phyloP scores from a whole-genome alignment of 2,888 invertebrate species.

The Rotaria magnacalcarata region DNA sequence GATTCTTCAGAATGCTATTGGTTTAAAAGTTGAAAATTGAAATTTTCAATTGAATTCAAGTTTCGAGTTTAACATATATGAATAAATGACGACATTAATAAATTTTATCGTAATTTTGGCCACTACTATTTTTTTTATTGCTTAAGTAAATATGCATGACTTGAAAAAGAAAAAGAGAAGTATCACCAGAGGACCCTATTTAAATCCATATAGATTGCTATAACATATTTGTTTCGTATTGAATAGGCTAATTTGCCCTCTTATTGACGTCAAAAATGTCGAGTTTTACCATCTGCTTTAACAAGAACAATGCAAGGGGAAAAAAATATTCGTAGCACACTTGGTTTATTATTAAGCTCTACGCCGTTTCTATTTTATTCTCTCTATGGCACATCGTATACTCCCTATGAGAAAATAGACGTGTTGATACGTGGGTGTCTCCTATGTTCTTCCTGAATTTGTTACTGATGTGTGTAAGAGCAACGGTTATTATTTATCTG shows the following conservation, averaged over 20 bases:
- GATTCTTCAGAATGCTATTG: no score
- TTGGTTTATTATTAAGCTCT: neutral
- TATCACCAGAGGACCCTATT: no score
- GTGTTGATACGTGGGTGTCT: neutral
- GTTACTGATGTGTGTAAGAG: neutral
- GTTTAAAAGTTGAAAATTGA: no score
- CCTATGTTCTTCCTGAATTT: neutral
- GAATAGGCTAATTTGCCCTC: neutral
- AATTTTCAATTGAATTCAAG: no score
- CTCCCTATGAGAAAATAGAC: neutral
- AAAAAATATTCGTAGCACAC: neutral
- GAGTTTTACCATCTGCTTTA: neutral
- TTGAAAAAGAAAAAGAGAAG: no score
- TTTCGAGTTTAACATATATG: no score
- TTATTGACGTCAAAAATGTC: neutral
- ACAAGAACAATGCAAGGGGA: neutral
- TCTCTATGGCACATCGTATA: neutral
- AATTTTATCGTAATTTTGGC: no score
- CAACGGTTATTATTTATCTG: neutral
- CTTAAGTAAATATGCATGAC: no score
- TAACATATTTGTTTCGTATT: neutral
- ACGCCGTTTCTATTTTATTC: neutral
- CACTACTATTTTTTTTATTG: no score
- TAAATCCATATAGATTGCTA: no score
- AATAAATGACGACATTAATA: no score